Evolutionary conservation across 2,888 invertebrate genomes (phyloP).

Genomic region (Latrodectus elegans): DNA sequence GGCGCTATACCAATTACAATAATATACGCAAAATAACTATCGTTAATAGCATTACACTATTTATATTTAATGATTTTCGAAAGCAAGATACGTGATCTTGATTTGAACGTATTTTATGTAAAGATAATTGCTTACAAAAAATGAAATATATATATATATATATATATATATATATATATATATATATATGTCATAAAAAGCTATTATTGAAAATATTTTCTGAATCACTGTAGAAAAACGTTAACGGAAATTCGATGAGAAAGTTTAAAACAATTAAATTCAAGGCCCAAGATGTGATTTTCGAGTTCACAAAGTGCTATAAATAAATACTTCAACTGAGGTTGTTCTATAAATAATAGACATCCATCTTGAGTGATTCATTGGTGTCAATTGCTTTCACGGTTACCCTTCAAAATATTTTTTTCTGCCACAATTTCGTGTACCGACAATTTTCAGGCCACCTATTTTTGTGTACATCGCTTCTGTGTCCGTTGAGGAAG

Average conservation of each 20-base stretch:
- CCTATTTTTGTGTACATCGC: constrained; percentile 1
- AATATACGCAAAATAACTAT: no score
- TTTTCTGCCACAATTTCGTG: not conserved
- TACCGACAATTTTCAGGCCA: not conserved
- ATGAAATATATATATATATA: not conserved
- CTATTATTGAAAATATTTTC: not conserved
- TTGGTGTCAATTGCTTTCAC: not conserved
- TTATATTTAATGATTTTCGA: no score
- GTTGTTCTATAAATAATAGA: not conserved
- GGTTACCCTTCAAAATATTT: not conserved
- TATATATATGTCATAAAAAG: not conserved
- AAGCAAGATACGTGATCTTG: rapidly evolving
- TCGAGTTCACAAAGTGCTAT: not conserved
- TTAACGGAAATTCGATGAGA: no score
- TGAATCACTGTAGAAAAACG: no score
- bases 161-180: constrained; percentile 1
- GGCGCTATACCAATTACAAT: no score
- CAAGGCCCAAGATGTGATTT: no score
- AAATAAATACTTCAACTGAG: not conserved
- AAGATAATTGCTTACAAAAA: no score
- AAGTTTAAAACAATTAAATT: no score
- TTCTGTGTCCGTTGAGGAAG: constrained; percentile 26
- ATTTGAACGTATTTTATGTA: no score
- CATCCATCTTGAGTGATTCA: not conserved
- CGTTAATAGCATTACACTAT: no score